A percentile compares a stretch with the other conserved stretches of the same genome.
phyloP scores from a whole-genome alignment of 2,888 invertebrate genomes.

The Acronicta psi region DNA sequence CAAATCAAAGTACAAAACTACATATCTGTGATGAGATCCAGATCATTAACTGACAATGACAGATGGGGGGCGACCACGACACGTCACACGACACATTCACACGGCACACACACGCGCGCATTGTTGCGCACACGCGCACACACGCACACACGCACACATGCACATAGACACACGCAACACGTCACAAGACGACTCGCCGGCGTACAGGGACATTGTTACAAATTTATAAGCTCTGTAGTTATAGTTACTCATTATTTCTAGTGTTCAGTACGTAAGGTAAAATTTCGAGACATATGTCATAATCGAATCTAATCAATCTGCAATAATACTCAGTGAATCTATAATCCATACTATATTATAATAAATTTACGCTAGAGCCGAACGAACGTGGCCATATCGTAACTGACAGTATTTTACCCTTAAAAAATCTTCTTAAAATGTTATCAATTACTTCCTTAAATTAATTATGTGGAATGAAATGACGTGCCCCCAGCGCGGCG shows the following conservation, averaged over 20 bases:
- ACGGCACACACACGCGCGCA: constrained; percentile 52
- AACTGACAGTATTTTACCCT: constrained; percentile 81
- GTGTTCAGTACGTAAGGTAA: constrained; percentile 80
- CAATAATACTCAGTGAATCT: constrained; percentile 89
- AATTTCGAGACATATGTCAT: constrained; percentile 72
- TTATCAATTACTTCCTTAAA: constrained; percentile 82
- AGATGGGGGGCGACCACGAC: constrained; percentile 65
- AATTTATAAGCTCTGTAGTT: constrained; percentile 78
- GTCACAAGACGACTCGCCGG: constrained; percentile 58
- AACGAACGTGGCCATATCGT: constrained; percentile 72
- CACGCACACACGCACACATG: constrained; percentile 37
- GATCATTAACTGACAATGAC: constrained; percentile 70
- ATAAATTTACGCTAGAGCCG: constrained; percentile 80
- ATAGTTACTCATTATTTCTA: constrained; percentile 72
- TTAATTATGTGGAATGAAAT: constrained; percentile 88
- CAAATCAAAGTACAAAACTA: constrained; percentile 84
- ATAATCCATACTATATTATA: constrained; percentile 88
- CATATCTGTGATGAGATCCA: constrained; percentile 86
- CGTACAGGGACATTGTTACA: constrained; percentile 62
- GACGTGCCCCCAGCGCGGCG: constrained; percentile 84
- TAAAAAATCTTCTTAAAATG: constrained; percentile 85
- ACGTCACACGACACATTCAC: constrained; percentile 54
- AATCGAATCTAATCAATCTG: constrained; percentile 84
- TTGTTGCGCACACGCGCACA: constrained; percentile 51
- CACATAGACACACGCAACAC: constrained; percentile 47